These are phyloP conservation scores for Aplocera efformata DNA, from an alignment of 2,888 invertebrate species.

Conservation along the genomic window DNA sequence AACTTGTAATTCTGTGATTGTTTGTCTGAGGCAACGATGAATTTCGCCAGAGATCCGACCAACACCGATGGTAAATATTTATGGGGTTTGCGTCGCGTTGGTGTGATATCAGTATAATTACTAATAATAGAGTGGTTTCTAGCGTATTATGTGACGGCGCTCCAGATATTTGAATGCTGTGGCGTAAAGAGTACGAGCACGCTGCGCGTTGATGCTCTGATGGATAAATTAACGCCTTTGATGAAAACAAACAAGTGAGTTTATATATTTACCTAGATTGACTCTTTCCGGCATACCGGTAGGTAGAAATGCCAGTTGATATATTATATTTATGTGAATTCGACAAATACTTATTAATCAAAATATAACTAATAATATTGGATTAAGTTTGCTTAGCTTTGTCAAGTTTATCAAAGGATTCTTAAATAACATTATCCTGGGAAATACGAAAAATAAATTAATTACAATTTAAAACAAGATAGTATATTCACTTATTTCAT, in stretches of 20 bases:
- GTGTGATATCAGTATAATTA: conserved; percentile 46
- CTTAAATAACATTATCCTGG: too few species aligned
- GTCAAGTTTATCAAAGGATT: too few species aligned
- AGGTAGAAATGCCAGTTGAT: too few species aligned
- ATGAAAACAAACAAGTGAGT: conserved; percentile 71
- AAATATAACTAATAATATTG: too few species aligned
- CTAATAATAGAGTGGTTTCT: conserved; percentile 50
- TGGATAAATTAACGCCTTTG: conserved; percentile 70
- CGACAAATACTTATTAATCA: too few species aligned
- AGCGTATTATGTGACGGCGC: conserved; percentile 69
- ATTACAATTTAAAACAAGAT: too few species aligned
- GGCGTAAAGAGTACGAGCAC: conserved; percentile 56
- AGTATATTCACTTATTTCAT: too few species aligned
- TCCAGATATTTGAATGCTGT: conserved; percentile 70
- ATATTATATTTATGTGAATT: too few species aligned
- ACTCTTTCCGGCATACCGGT: too few species aligned
- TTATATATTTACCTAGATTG: not conserved
- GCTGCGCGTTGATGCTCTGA: conserved; percentile 60
- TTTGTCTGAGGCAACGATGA: conserved; percentile 43
- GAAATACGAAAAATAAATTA: too few species aligned
- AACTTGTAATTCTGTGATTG: conserved; percentile 17
- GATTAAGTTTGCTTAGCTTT: too few species aligned
- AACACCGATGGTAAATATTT: conserved; percentile 57
- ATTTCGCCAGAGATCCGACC: conserved; percentile 53
- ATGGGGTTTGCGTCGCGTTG: conserved; percentile 54